A percentile compares a stretch with the other conserved stretches of the same genome.
These are phyloP conservation scores for Anarsia innoxiella DNA, from an alignment of 2,888 invertebrate genomes.

Conservation along the genomic window DNA sequence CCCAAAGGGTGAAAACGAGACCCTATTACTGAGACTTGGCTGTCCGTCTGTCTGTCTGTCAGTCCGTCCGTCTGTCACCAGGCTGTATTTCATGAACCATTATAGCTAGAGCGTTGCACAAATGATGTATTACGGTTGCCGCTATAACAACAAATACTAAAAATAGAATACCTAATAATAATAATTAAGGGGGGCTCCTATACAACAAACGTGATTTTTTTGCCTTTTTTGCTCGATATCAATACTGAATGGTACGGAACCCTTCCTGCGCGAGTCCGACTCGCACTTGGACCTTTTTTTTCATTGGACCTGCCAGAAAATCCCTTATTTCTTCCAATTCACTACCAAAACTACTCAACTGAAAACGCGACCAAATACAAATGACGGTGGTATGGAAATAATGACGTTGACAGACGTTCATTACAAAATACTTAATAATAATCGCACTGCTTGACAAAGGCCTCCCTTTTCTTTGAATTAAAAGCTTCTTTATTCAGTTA, in stretches of 20 bases:
- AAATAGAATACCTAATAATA: background rate
- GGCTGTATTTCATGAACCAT: background rate
- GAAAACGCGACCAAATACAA: too few species aligned
- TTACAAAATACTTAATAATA: too few species aligned
- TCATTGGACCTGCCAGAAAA: too few species aligned
- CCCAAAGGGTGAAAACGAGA: background rate
- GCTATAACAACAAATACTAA: background rate
- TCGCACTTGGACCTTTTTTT: background rate
- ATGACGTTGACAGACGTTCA: too few species aligned
- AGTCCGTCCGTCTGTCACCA: background rate
- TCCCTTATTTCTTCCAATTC: too few species aligned
- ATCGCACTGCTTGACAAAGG: too few species aligned
- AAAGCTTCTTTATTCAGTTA: too few species aligned
- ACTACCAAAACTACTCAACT: too few species aligned
- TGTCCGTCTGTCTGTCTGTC: background rate
- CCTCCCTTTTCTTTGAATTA: too few species aligned
- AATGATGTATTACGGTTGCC: background rate
- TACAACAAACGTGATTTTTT: background rate
- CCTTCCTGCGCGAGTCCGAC: background rate
- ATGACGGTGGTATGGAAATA: too few species aligned
- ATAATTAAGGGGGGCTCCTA: background rate
- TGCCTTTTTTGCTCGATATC: background rate
- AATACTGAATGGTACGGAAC: background rate
- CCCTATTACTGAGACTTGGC: background rate
- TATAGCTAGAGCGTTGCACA: background rate